A percentile compares a stretch with the other conserved stretches of the same genome.
phyloP scores from a whole-genome alignment of 2,888 invertebrate genomes.

The Tetranychus truncatus region DNA sequence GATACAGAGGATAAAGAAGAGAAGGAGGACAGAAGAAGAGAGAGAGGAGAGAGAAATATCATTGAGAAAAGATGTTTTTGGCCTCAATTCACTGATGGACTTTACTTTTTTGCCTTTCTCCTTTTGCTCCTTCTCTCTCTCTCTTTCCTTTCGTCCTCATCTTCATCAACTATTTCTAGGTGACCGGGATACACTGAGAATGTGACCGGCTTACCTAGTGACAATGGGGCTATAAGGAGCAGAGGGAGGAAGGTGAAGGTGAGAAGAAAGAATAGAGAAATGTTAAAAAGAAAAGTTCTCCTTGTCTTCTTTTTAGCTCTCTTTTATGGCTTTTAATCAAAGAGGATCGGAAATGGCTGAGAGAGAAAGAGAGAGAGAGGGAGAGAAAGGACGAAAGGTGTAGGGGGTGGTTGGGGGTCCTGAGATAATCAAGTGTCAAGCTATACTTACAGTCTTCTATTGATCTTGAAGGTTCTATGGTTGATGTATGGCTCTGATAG shows the following conservation, averaged over 20 bases:
- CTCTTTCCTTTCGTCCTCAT: not conserved
- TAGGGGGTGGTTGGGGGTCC: not conserved
- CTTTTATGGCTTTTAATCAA: not conserved
- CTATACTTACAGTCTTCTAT: not conserved
- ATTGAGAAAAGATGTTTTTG: constrained; percentile 1
- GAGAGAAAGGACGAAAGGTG: not conserved
- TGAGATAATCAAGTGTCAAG: not conserved
- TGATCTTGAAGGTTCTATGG: too few species aligned
- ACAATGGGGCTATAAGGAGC: not conserved
- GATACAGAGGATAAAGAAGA: not conserved
- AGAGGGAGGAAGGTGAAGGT: not conserved
- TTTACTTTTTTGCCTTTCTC: constrained; percentile 1
- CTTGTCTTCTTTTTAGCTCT: not conserved
- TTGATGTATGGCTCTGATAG: not conserved
- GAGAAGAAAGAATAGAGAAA: not conserved
- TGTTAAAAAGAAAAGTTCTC: not conserved
- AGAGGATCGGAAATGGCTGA: not conserved
- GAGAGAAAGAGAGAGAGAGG: not conserved
- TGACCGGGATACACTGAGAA: not conserved
- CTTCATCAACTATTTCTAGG: not conserved
- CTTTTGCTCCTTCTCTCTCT: not conserved
- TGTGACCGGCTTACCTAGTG: not conserved
- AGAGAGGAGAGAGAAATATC: constrained; percentile 7
- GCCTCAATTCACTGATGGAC: not conserved
- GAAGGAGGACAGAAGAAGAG: constrained; percentile 2